Conservation (phyloP, 2,113 vertebrate genomes). For the Irena cyanogastra region DNA sequence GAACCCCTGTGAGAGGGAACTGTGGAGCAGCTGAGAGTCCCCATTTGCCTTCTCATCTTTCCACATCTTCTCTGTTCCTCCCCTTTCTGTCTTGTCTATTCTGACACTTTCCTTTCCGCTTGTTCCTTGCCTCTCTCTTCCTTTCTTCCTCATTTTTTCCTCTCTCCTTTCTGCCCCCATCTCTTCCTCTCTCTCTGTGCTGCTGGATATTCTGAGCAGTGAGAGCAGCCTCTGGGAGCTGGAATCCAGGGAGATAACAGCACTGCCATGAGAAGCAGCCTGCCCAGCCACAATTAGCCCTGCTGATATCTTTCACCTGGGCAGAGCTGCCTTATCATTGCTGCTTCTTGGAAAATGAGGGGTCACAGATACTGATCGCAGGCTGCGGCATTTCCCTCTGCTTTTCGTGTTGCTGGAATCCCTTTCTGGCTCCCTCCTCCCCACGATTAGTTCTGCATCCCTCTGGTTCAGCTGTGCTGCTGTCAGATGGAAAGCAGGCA, state of each 20-base stretch:
- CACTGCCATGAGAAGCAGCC: slow-evolving; percentile 18
- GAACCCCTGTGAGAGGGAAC: not conserved
- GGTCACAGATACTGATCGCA: slow-evolving; percentile 2
- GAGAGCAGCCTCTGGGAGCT: slow-evolving; percentile 34
- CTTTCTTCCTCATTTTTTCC: not conserved
- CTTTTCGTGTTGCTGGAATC: slow-evolving; percentile 31
- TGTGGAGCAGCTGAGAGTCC: not conserved
- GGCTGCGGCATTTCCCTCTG: not conserved
- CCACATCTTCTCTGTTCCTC: not conserved
- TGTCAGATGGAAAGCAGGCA: slow-evolving; percentile 24
- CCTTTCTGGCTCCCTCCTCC: slow-evolving; percentile 7
- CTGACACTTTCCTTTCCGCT: not conserved
- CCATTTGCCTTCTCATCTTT: not conserved
- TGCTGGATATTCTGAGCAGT: slow-evolving; percentile 37
- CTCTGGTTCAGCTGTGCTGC: slow-evolving; percentile 32
- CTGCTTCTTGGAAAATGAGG: slow-evolving; percentile 43
- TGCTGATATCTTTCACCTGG: slow-evolving; percentile 55
- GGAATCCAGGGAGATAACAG: slow-evolving; percentile 57
- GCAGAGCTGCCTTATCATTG: slow-evolving; percentile 27
- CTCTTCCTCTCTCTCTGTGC: not conserved
- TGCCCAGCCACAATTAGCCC: slow-evolving; percentile 53
- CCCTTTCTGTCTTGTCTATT: not conserved
- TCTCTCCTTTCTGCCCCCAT: not conserved
- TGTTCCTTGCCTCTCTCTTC: not conserved
- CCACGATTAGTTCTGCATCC: not conserved